Base-by-base conservation (phyloP, 2,113 vertebrate genomes). In the Tachuris rubrigastra region DNA sequence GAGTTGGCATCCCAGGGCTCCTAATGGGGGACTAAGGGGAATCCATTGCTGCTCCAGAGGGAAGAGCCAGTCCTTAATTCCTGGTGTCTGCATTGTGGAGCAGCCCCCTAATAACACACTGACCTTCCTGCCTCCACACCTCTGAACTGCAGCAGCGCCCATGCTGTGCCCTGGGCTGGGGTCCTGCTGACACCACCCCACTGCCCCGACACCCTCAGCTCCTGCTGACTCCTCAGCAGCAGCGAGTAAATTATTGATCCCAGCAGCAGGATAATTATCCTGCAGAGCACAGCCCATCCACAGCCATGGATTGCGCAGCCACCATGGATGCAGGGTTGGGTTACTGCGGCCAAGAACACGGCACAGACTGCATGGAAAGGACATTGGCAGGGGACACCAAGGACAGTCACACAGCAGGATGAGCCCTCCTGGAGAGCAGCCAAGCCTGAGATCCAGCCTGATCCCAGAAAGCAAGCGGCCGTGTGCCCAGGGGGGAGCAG, bases 111-210 rank as follows among this genome's bases (percentile, higher is more conserved):
- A 2, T 3, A 30, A 7, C 3, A 1, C 46, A 10, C 18, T 1
- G 6, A 33, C 28, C n/a, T n/a, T 41, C 6, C 77, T 62, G 50
- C 50, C 77, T 25, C 18, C 2, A 0, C 39, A 9, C 33, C 7
- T 19, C 60, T 39, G 62, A 9, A 31, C 21, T 0, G 0, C 12
- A 1, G 33, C 27, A 23, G 44, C 0, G 4, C 27, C 39, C 0
- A 0, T 0, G 3, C 77, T 6, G 59, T 53, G 41, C 49, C 52
- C 20, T 0, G 14, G 30, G 41, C 75, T 73, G 41, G 0, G 2
- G 3, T 68, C 39, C 72, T 77, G 84, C 66, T 53, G 58, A 17
- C 21, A 35, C n/a, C 58, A 21, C 65, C 41, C 1, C 1, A 12
- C 2, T 10, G 14, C n/a, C 87, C 86, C 72, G 9, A 2, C 5